Conservation (phyloP, 2,888 invertebrate species). For the Unio delphinus region DNA sequence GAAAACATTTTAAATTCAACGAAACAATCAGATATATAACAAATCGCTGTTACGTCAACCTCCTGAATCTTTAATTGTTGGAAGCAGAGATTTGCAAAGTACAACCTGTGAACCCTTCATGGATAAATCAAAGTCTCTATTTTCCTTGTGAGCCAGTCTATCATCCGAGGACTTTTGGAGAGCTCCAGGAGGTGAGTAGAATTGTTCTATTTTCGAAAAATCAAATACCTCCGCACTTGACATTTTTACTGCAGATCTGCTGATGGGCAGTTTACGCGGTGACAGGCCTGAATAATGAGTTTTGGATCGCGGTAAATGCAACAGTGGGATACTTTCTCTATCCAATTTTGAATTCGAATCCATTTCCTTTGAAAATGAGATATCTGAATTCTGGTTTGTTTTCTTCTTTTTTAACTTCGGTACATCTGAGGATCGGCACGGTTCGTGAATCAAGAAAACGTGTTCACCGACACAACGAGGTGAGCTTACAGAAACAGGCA, state of each 20-base stretch:
- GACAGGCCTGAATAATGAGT: constrained; percentile 10
- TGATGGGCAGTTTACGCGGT: constrained; percentile 7
- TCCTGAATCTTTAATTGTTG: too few relatives aligned
- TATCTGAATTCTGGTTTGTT: too few relatives aligned
- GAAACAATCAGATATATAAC: too few relatives aligned
- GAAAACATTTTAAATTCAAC: too few relatives aligned
- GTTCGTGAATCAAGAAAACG: constrained; percentile 26
- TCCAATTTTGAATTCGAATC: too few relatives aligned
- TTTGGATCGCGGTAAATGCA: constrained; percentile 1
- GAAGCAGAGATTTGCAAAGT: too few relatives aligned
- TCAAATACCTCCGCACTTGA: constrained; percentile 29
- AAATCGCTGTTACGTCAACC: too few relatives aligned
- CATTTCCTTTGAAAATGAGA: too few relatives aligned
- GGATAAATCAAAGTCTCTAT: constrained; percentile 20
- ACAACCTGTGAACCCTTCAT: constrained; percentile 9
- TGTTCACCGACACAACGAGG: constrained; percentile 24
- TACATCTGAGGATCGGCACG: constrained; percentile 11
- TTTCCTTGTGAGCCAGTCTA: constrained; percentile 16
- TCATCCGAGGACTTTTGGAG: constrained; percentile 5
- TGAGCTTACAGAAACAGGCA: constrained; percentile 28
- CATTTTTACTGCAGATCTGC: constrained; percentile 14
- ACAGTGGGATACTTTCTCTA: too few relatives aligned
- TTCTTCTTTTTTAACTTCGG: constrained; percentile 1
- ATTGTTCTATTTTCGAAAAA: constrained; percentile 21
- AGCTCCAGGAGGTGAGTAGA: neutral